phyloP scores from a whole-genome alignment of 1,140 invertebrate genomes.

The Drosophila asahinai region DNA sequence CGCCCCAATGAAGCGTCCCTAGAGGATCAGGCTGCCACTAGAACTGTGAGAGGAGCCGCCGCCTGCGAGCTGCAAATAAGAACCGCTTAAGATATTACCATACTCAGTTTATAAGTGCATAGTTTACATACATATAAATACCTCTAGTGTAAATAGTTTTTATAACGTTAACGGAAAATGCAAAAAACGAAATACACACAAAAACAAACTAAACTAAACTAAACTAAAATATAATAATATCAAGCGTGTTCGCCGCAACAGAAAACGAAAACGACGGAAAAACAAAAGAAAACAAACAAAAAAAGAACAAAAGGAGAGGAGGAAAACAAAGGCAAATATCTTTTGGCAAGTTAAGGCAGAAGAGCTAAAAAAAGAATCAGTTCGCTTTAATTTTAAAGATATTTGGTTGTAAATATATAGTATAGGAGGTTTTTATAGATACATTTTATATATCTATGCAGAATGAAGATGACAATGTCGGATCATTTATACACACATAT shows the following conservation, averaged over 20 bases:
- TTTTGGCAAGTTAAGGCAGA: not conserved
- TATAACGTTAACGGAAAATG: constrained; percentile 53
- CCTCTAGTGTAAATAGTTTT: constrained; percentile 58
- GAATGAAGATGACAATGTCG: constrained; percentile 25
- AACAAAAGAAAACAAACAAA: not conserved
- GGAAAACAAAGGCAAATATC: not conserved
- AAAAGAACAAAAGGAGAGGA: constrained; percentile 1
- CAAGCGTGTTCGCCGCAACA: constrained; percentile 8
- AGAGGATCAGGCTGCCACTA: constrained; percentile 8
- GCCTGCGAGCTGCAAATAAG: constrained; percentile 12
- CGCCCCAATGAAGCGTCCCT: constrained; percentile 2
- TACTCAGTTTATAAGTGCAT: constrained; percentile 72
- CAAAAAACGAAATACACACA: constrained; percentile 39
- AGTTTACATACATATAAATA: constrained; percentile 14
- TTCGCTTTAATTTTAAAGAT: constrained; percentile 24
- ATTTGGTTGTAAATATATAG: constrained; percentile 24
- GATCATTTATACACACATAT: constrained; percentile 18
- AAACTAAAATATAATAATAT: constrained; percentile 22
- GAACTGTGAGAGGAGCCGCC: constrained; percentile 19
- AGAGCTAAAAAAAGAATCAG: constrained; percentile 1
- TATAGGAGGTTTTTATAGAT: constrained; percentile 27
- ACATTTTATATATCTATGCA: constrained; percentile 11
- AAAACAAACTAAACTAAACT: constrained; percentile 15
- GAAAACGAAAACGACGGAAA: not conserved
- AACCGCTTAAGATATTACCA: constrained; percentile 80